phyloP scores from a whole-genome alignment of 2,113 vertebrate genomes.

The Vulpes vulpes region DNA sequence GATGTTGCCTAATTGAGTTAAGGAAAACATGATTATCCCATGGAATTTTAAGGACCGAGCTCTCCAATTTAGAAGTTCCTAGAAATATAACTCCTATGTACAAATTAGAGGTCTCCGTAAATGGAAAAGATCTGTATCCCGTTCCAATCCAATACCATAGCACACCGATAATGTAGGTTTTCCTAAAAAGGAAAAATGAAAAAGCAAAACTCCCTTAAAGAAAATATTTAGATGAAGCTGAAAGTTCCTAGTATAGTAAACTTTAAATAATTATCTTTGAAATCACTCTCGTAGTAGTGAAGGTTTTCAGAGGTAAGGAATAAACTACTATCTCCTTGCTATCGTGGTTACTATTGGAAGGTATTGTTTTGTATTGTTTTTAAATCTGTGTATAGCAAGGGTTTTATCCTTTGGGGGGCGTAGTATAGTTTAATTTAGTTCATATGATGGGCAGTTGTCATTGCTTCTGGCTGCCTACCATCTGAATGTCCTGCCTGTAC shows the following conservation, averaged over 20 bases:
- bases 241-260: not conserved
- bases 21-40: not conserved
- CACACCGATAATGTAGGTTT: not conserved
- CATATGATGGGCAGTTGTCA: not conserved
- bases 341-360: not conserved
- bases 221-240: conserved; percentile 1
- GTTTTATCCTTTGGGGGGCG: not conserved
- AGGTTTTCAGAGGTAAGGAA: not conserved
- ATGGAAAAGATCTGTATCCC: not conserved
- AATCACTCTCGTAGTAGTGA: not conserved
- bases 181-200: not conserved
- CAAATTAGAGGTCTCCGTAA: not conserved
- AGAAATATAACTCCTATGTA: not conserved
- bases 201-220: not conserved
- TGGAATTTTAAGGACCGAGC: not conserved
- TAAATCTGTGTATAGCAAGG: not conserved
- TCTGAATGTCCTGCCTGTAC: not conserved
- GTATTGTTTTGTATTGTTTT: conserved; percentile 8
- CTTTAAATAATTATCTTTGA: conserved; percentile 25
- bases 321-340: not conserved
- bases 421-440: not conserved
- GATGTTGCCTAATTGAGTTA: not conserved
- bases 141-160: not conserved
- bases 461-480: not conserved
- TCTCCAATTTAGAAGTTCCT: conserved; percentile 46